Evolutionary conservation across 2,888 invertebrate species (phyloP).

Genomic region (Dysmachus trigonus): DNA sequence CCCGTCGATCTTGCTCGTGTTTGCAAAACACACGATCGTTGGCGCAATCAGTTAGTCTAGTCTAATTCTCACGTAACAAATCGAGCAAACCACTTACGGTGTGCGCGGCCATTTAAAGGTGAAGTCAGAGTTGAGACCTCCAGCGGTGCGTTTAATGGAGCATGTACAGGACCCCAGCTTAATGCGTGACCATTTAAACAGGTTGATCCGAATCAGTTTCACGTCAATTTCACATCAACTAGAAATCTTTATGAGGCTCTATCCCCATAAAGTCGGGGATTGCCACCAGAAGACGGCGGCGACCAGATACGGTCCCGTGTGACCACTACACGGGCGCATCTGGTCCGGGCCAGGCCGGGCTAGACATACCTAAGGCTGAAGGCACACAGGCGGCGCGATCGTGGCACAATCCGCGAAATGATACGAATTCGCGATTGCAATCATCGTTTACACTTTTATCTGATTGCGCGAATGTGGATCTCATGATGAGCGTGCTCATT

Average conservation of each 20-base stretch:
- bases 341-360: background rate
- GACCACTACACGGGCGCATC: background rate
- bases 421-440: conserved; percentile 32
- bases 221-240: conserved; percentile 41
- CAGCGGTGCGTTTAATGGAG: conserved; percentile 37
- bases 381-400: background rate
- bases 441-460: conserved; percentile 43
- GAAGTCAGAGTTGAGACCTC: conserved; percentile 33
- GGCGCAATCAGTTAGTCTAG: background rate
- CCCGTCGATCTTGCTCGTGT: background rate
- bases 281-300: conserved; percentile 3
- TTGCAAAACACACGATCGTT: background rate
- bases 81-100: background rate
- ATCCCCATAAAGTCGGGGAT: conserved; percentile 29
- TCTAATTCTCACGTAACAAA: conserved; percentile 24
- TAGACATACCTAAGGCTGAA: background rate
- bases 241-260: conserved; percentile 11
- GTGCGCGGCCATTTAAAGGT: background rate
- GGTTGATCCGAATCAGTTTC: conserved; percentile 35
- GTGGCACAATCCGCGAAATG: conserved; percentile 13
- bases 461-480: conserved; percentile 39
- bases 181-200: conserved; percentile 39
- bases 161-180: conserved; percentile 26
- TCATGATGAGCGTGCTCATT: conserved; percentile 34
- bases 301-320: background rate